Evolutionary conservation across 2,113 vertebrate species (phyloP), one percentile per base, ranked within the genome.

Genomic region (Cricetomys ansorgei): DNA sequence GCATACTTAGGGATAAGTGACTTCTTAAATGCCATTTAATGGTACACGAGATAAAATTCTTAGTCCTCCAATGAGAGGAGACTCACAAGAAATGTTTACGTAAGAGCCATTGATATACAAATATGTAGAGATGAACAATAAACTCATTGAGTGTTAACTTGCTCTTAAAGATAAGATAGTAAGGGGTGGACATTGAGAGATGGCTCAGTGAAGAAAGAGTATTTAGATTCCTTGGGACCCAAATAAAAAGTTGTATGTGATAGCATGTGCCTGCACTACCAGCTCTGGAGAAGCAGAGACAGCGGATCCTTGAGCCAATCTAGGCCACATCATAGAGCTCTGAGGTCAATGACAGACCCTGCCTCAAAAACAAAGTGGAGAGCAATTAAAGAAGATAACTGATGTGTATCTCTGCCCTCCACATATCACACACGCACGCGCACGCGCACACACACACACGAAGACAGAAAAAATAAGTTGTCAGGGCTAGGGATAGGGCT

Each of bases 1-100:
- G 55, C 45, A 65, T 85, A 83, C 81, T 86, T 95, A 93, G 76
- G 43, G 96, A 48, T 64, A 89, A 80, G 45, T 92, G 70, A 53
- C 29, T 92, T 95, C 76, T 92, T 64, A 48, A 53, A 62, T 17
- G 37, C 87, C 83, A 45, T 72, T 96, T 96, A 48, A 43, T 84
- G 29, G 10, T 75, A 9, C 29, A 40, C 91, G 43, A 62, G 55
- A 7, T 55, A 19, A 45, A 91, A 21, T 85, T 31, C 91, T 75
- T 50, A 50, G 45, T 37, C 17, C 45, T 70, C 45, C 48, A n/a
- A 9, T 11, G 37, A 72, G 37, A 57, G 11, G 21, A 70, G 50
- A 29, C 53, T 59, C n/a, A 48, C 31, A 76, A 45, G 53, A 89
- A 76, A 81, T 69, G 62, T 69, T 70, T 69, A 43, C 57, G 5